phyloP scores from a whole-genome alignment of 2,888 invertebrate genomes.

The Orthonevra nobilis region DNA sequence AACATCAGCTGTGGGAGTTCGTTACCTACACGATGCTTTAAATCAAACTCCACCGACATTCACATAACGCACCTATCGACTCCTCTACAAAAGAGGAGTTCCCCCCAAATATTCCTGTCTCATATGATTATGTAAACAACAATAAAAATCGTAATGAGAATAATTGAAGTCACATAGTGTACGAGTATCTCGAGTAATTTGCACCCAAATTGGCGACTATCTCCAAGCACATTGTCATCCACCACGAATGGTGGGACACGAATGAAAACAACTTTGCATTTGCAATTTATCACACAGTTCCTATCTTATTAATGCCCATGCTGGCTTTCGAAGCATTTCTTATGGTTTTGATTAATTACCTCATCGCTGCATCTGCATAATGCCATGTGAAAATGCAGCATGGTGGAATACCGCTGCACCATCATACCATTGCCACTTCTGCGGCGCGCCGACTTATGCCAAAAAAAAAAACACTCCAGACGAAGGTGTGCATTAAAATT shows the following conservation, averaged over 20 bases:
- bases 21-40: no score
- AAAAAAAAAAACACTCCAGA: constrained; percentile 32
- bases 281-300: constrained; percentile 47
- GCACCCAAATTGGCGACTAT: background rate
- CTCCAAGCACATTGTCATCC: background rate
- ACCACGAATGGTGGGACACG: constrained; percentile 34
- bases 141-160: constrained; percentile 36
- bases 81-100: no score
- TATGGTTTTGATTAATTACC: constrained; percentile 68
- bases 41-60: no score
- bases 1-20: no score
- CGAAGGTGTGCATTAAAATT: constrained; percentile 68
- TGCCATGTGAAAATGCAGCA: constrained; percentile 61
- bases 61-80: no score
- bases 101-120: no score
- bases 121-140: constrained; percentile 41
- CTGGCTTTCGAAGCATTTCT: constrained; percentile 47
- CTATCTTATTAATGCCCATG: constrained; percentile 55
- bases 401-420: constrained; percentile 19
- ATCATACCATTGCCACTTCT: background rate
- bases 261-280: constrained; percentile 13
- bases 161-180: constrained; percentile 30
- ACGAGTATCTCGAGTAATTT: background rate
- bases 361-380: constrained; percentile 63
- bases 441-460: constrained; percentile 14